Conservation (phyloP, 1,140 invertebrate genomes). For the Nylanderia fulva region DNA sequence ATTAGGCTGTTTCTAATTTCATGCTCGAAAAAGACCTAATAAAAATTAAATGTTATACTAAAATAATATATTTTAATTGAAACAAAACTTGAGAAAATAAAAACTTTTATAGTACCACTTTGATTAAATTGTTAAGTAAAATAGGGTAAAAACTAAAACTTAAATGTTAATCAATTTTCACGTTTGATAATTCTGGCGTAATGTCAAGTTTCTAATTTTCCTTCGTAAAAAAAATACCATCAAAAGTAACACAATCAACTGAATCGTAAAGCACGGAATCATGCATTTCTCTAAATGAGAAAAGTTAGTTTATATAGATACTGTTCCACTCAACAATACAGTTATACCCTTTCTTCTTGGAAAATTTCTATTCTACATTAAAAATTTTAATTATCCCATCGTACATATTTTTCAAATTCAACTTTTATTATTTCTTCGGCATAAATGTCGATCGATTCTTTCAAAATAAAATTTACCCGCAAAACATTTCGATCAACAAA, state of each 20-base stretch:
- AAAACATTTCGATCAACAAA: neutral
- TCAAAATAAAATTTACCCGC: neutral
- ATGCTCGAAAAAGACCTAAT: too few relatives aligned
- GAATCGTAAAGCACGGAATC: neutral
- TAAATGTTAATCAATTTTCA: neutral
- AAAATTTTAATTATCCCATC: too few relatives aligned
- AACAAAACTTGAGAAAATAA: neutral
- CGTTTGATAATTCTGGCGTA: neutral
- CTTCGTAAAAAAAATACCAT: neutral
- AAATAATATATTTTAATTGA: too few relatives aligned
- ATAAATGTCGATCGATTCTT: neutral
- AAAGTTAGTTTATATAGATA: neutral
- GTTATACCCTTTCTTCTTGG: too few relatives aligned
- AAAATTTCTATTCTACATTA: too few relatives aligned
- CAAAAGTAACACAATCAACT: neutral
- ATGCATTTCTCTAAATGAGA: neutral
- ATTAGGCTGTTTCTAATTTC: too few relatives aligned
- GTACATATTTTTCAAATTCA: too few relatives aligned
- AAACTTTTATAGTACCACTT: neutral
- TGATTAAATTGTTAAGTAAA: neutral
- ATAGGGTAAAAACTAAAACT: neutral
- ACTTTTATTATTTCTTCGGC: neutral
- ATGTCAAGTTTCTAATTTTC: neutral
- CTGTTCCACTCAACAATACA: too few relatives aligned
- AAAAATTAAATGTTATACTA: too few relatives aligned